Evolutionary conservation across 1,140 invertebrate genomes (phyloP).

Genomic region (Thaumatotibia leucotreta): DNA sequence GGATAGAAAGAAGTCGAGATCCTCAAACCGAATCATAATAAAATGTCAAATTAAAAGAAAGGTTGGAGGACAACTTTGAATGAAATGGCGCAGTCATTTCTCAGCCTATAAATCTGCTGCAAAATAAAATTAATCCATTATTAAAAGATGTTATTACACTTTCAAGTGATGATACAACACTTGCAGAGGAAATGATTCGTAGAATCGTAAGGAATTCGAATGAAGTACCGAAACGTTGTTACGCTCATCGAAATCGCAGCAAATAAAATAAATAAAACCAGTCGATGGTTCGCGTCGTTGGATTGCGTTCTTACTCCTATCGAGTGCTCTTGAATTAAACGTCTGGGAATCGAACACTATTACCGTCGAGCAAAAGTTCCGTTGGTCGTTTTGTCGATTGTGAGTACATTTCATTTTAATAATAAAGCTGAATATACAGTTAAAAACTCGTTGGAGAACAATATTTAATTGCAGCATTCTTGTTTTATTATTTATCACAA

Average conservation of each 20-base stretch:
- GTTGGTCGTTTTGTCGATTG: slow-evolving; percentile 29
- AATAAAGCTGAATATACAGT: not conserved
- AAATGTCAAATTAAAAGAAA: too few relatives aligned
- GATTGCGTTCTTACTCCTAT: slow-evolving; percentile 28
- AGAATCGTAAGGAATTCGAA: slow-evolving; percentile 4
- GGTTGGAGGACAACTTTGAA: too few relatives aligned
- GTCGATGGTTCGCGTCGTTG: slow-evolving; percentile 22
- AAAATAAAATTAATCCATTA: too few relatives aligned
- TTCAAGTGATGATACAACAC: not conserved
- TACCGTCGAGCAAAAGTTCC: slow-evolving; percentile 29
- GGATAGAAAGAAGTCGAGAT: too few relatives aligned
- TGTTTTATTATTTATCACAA: too few relatives aligned
- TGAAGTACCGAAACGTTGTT: slow-evolving; percentile 5
- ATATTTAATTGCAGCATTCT: too few relatives aligned
- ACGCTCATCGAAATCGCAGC: not conserved
- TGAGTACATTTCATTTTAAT: too few relatives aligned
- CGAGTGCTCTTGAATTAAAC: slow-evolving; percentile 34
- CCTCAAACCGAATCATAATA: too few relatives aligned
- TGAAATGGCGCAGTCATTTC: too few relatives aligned
- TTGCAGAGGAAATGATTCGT: not conserved
- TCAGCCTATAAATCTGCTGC: too few relatives aligned
- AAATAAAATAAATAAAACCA: slow-evolving; percentile 12
- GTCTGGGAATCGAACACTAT: slow-evolving; percentile 26
- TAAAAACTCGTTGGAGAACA: too few relatives aligned
- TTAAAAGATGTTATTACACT: too few relatives aligned